Evolutionary conservation across 2,113 vertebrate species (phyloP), one percentile per base, ranked within the genome.

Genomic region (Notothenia rossii): DNA sequence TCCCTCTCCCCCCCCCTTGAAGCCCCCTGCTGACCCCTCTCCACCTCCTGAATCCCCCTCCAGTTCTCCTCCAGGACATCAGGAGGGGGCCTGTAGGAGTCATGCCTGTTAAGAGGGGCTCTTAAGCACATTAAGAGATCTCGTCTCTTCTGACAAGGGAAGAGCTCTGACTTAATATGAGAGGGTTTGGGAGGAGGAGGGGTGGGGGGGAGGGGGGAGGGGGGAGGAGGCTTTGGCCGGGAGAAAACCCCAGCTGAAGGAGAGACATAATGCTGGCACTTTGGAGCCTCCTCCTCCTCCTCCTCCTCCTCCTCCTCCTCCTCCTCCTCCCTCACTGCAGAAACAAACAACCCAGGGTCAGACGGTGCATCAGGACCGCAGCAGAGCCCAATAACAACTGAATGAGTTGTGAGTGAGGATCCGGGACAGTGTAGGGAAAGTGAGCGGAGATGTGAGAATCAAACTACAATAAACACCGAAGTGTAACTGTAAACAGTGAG

Each of bases 51-150:
- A 80, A 90, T 90, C 88, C 82, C 91, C 86, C 79, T 86, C 71
- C 50, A 77, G 80, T 79, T 53, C 89, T 86, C 94, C 96, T 94
- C 92, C 92, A 94, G 96, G 95, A 94, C 86, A 77, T 89, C 72
- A 81, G 89, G 78, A 73, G 82, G 82, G 84, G 91, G 82, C 51
- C 95, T 92, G 93, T 92, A 97, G 97, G 96, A 97, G 97, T 98
- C 96, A 98, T 88, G 97, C 95, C 95, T 97, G 94, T 98, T 98
- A 97, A 92, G 93, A 67, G 70, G 89, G 94, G 93, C 92, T 97
- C 96, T 97, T 96, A 96, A 96, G 96, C 94, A 94, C 96, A 96
- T 96, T 94, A 93, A 86, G 94, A 86, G 94, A 96, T 95, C 96
- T 94, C 5, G 93, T 96, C 96, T 95, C 92, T 94, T 94, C 96